Percentiles rank a stretch among this genome's conserved stretches.
Conservation (phyloP, 2,888 invertebrate genomes). For the Ophioninae sp. region DNA sequence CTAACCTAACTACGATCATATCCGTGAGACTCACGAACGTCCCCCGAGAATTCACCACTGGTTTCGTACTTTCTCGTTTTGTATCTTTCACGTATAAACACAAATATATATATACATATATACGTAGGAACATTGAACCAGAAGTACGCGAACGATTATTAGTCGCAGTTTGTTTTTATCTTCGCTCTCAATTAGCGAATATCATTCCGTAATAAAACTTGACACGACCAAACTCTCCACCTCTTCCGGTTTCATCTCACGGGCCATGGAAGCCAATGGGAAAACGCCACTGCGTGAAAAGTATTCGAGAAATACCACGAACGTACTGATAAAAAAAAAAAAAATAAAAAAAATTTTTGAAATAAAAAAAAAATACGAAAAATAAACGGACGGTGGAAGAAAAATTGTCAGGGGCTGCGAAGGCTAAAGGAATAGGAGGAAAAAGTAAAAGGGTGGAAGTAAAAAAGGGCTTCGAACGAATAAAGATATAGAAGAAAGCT, state of each 20-base stretch:
- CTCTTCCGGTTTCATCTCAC: slow-evolving; percentile 35
- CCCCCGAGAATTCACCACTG: slow-evolving; percentile 54
- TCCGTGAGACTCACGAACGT: slow-evolving; percentile 48
- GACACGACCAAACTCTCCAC: slow-evolving; percentile 72
- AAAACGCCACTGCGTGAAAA: slow-evolving; percentile 25
- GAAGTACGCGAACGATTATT: slow-evolving; percentile 75
- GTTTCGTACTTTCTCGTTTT: slow-evolving; percentile 33
- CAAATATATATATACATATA: slow-evolving; percentile 10
- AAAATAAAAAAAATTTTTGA: slow-evolving; percentile 1
- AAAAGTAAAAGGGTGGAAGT: slow-evolving; percentile 47
- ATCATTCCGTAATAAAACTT: slow-evolving; percentile 80
- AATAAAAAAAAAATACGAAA: slow-evolving; percentile 20
- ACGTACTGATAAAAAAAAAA: slow-evolving; percentile 13
- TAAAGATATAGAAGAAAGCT: slow-evolving; percentile 35
- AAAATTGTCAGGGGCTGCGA: slow-evolving; percentile 38
- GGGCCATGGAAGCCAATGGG: slow-evolving; percentile 9
- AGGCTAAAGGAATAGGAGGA: slow-evolving; percentile 44
- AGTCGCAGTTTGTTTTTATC: slow-evolving; percentile 79
- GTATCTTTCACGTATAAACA: slow-evolving; percentile 4
- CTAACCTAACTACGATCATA: slow-evolving; percentile 46
- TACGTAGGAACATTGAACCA: slow-evolving; percentile 46
- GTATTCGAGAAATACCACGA: slow-evolving; percentile 22
- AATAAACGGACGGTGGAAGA: slow-evolving; percentile 13
- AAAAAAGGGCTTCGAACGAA: slow-evolving; percentile 33
- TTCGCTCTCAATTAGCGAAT: slow-evolving; percentile 80